phyloP scores from a whole-genome alignment of 2,113 vertebrate species.

The Epinephelus fuscoguttatus region DNA sequence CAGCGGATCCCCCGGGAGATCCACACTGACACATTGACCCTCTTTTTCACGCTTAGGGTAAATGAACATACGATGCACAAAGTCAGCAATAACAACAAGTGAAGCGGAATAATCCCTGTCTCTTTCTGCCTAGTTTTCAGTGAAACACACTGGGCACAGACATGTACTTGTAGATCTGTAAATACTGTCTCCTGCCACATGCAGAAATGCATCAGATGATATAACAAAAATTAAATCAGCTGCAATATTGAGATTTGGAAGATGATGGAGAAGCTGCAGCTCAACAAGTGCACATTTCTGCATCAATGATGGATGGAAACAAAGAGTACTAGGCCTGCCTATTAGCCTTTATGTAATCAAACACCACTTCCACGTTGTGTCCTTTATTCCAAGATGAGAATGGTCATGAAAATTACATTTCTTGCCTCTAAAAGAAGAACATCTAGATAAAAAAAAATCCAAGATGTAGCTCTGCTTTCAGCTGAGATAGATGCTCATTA shows the following conservation, averaged over 20 bases:
- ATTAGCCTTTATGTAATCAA: neutral
- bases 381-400: neutral
- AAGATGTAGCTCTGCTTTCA: neutral
- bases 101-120: slow-evolving; percentile 55
- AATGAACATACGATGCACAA: slow-evolving; percentile 75
- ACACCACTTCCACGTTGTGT: neutral
- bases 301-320: neutral
- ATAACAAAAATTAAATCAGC: neutral
- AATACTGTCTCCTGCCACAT: neutral
- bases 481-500: slow-evolving; percentile 19
- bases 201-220: neutral
- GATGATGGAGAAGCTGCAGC: neutral
- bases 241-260: slow-evolving; percentile 4
- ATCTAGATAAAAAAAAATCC: neutral
- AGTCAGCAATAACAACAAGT: slow-evolving; percentile 59
- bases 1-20: slow-evolving; percentile 60
- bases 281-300: slow-evolving; percentile 52
- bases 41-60: slow-evolving; percentile 71
- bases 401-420: neutral
- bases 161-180: slow-evolving; percentile 19
- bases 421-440: neutral
- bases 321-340: neutral
- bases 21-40: slow-evolving; percentile 76
- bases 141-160: slow-evolving; percentile 1
- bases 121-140: slow-evolving; percentile 28